Evolutionary conservation across 2,888 invertebrate genomes (phyloP), one percentile per base, ranked within the genome.

Genomic region (Nebria brevicollis): DNA sequence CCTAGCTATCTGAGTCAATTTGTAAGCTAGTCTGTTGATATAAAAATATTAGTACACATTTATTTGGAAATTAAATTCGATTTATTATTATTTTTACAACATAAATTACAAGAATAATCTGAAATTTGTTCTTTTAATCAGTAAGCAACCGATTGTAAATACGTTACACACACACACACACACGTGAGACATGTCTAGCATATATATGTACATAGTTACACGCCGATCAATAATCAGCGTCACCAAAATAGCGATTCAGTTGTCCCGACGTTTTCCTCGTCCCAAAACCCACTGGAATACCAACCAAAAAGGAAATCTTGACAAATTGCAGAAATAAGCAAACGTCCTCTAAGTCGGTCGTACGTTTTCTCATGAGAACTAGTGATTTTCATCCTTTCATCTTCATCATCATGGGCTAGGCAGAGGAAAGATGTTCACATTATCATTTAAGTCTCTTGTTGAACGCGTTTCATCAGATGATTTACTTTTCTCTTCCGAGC

Each of bases 161-260:
- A 34, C 34, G 5, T 34, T 34, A 34, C 34, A 34, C 34, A 34
- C 13, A 54, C 8, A 8, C 54, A 54, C 54, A 54, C 54, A 54
- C 6, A 43, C 43, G 43, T 5, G 54, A 54, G 54, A 54, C 54
- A 54, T 54, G 54, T 8, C 54, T 34, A 34, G 34, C 34, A 34
- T 34, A 34, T 34, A 34, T 34, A 34, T 34, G 34, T 34, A 13
- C 54, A 54, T 54, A 54, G 54, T 54, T 54, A 13, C 2, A 1
- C 54, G 54, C 25, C 70, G 70, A 70, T 70, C 70, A 70, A 70
- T 70, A 70, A 70, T 70, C 70, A 70, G 70, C 13, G 70, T 70
- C 70, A 70, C 70, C 70, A 20, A 11, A 25, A 11, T 26, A 11
- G 70, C 15, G 70, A 70, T 70, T 70, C 70, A 70, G 70, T 15